These are phyloP conservation scores for Nicator chloris DNA, from an alignment of 2,113 vertebrate genomes.

Conservation along the genomic window DNA sequence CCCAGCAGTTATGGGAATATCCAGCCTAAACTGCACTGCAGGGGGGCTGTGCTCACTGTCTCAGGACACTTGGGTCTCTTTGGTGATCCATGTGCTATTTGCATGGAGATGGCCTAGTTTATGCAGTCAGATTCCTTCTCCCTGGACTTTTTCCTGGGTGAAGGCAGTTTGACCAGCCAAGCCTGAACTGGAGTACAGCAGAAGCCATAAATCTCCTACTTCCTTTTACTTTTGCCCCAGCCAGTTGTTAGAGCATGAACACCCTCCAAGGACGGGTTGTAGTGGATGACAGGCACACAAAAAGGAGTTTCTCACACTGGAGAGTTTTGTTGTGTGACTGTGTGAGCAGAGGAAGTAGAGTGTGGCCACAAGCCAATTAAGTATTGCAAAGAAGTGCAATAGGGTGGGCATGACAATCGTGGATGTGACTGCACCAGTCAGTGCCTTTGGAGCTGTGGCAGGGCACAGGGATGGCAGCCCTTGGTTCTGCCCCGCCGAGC, in stretches of 20 bases:
- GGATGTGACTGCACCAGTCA: accelerated
- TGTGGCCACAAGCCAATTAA: background rate
- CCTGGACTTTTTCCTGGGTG: background rate
- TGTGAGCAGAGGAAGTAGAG: background rate
- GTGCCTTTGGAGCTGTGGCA: accelerated
- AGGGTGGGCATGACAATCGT: accelerated
- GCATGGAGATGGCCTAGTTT: background rate
- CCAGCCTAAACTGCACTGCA: background rate
- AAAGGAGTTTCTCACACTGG: background rate
- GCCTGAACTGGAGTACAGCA: background rate
- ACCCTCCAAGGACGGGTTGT: background rate
- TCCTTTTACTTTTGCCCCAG: background rate
- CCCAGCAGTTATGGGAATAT: background rate
- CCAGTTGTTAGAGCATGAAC: accelerated
- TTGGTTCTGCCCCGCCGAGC: accelerated
- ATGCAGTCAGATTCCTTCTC: background rate
- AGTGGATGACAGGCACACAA: background rate
- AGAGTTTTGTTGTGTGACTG: background rate
- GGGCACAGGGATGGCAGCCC: background rate
- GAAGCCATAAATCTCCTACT: background rate
- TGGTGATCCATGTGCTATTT: background rate
- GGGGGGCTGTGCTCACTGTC: background rate
- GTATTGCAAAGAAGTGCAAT: background rate
- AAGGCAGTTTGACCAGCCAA: background rate
- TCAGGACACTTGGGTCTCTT: background rate